These are phyloP conservation scores for Sisor rabdophorus DNA, from an alignment of 2,113 vertebrate species.

Conservation along the genomic window DNA sequence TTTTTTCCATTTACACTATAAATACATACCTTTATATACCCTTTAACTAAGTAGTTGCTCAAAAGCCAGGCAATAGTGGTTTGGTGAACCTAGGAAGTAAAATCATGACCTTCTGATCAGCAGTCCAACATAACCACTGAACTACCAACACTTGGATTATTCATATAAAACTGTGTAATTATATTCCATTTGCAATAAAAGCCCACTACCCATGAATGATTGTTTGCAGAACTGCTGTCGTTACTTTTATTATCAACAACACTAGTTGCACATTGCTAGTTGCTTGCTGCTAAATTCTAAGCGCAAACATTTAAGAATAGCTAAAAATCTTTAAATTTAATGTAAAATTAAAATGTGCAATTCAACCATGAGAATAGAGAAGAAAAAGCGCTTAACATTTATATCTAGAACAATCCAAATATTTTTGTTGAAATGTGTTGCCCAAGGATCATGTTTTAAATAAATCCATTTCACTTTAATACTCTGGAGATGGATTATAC, in stretches of 20 bases:
- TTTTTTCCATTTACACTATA: too few relatives aligned
- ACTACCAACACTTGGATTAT: not conserved
- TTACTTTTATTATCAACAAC: constrained; percentile 28
- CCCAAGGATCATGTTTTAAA: constrained; percentile 58
- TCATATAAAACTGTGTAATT: constrained; percentile 13
- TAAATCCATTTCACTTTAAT: constrained; percentile 13
- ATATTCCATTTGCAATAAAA: constrained; percentile 8
- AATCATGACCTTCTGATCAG: too few relatives aligned
- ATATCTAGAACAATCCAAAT: constrained; percentile 64
- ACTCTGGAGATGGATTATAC: constrained; percentile 11
- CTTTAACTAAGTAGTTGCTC: too few relatives aligned
- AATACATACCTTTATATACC: too few relatives aligned
- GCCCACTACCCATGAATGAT: constrained; percentile 3
- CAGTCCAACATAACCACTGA: too few relatives aligned
- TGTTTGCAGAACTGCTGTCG: constrained; percentile 39
- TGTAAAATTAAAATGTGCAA: constrained; percentile 36
- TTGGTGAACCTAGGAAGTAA: too few relatives aligned
- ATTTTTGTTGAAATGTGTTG: constrained; percentile 37
- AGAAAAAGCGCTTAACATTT: constrained; percentile 32
- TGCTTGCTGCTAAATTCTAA: constrained; percentile 52
- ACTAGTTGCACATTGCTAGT: constrained; percentile 41
- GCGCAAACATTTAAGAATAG: constrained; percentile 31
- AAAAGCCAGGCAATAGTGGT: too few relatives aligned
- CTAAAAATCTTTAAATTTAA: constrained; percentile 39
- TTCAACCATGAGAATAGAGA: constrained; percentile 28